phyloP scores from a whole-genome alignment of 2,888 invertebrate genomes.

The Torymus aiolomorphi region DNA sequence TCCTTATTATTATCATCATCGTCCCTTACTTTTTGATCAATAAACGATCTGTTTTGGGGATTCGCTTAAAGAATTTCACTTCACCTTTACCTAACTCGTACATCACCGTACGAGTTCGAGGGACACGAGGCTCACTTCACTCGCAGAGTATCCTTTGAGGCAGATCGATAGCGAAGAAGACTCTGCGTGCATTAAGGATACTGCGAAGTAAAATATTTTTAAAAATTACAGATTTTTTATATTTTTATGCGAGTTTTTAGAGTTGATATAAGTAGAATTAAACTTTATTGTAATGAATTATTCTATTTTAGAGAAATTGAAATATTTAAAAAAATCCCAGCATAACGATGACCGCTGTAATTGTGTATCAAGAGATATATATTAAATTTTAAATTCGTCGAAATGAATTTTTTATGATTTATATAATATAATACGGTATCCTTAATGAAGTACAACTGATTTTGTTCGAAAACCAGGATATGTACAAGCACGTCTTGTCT shows the following conservation, averaged over 20 bases:
- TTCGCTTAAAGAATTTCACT: conserved; percentile 58
- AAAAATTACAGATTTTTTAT: conserved; percentile 59
- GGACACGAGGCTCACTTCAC: conserved; percentile 56
- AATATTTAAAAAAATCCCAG: conserved; percentile 57
- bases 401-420: conserved; percentile 57
- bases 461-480: conserved; percentile 58
- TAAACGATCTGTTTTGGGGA: conserved; percentile 73
- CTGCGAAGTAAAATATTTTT: conserved; percentile 58
- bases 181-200: conserved; percentile 59
- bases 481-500: conserved; percentile 57
- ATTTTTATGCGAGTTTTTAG: conserved; percentile 60
- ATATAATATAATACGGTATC: conserved; percentile 55
- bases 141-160: conserved; percentile 59
- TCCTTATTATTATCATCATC: conserved; percentile 72
- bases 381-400: conserved; percentile 57
- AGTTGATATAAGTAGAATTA: conserved; percentile 59
- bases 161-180: conserved; percentile 57
- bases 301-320: conserved; percentile 59
- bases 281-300: conserved; percentile 59
- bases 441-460: conserved; percentile 58
- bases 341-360: conserved; percentile 54
- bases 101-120: conserved; percentile 36
- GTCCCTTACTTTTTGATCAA: conserved; percentile 71
- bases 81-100: conserved; percentile 42
- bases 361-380: conserved; percentile 57